Evolutionary conservation across 2,888 invertebrate species (phyloP).

Genomic region (Synergus laeviventris): DNA sequence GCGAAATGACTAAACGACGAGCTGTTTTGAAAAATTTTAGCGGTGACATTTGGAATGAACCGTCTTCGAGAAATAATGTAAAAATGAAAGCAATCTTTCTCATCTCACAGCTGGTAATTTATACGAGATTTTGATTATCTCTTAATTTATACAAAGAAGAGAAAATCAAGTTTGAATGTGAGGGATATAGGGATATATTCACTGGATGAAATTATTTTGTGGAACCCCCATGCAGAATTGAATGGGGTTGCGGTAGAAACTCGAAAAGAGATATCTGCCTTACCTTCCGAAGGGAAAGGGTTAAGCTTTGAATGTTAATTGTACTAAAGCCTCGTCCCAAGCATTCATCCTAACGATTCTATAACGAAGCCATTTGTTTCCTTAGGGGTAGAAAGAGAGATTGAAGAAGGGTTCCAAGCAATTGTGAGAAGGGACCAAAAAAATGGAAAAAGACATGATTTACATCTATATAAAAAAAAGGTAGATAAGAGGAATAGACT

Average conservation of each 20-base stretch:
- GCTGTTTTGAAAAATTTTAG: no score
- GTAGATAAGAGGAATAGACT: neutral
- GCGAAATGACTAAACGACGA: no score
- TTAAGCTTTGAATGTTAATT: slow-evolving; percentile 55
- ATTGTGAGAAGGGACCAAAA: slow-evolving; percentile 41
- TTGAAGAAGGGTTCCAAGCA: slow-evolving; percentile 30
- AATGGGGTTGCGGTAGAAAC: slow-evolving; percentile 21
- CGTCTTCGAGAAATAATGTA: no score
- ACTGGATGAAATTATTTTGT: neutral
- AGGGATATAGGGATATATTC: neutral
- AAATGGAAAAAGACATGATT: neutral
- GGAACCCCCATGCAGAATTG: neutral
- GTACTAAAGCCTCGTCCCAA: slow-evolving; percentile 53
- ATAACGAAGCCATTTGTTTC: slow-evolving; percentile 67
- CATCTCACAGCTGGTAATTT: no score
- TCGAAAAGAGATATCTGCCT: slow-evolving; percentile 27
- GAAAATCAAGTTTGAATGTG: neutral
- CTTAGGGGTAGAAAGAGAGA: slow-evolving; percentile 54
- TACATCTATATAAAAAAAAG: neutral
- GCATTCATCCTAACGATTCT: slow-evolving; percentile 61
- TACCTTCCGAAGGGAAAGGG: slow-evolving; percentile 47
- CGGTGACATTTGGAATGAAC: no score
- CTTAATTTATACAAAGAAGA: neutral
- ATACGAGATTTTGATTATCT: neutral
- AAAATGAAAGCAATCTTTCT: no score